Percentiles rank a stretch among this genome's conserved stretches.
Conservation (phyloP, 2,113 vertebrate genomes). For the Xiphophorus couchianus region DNA sequence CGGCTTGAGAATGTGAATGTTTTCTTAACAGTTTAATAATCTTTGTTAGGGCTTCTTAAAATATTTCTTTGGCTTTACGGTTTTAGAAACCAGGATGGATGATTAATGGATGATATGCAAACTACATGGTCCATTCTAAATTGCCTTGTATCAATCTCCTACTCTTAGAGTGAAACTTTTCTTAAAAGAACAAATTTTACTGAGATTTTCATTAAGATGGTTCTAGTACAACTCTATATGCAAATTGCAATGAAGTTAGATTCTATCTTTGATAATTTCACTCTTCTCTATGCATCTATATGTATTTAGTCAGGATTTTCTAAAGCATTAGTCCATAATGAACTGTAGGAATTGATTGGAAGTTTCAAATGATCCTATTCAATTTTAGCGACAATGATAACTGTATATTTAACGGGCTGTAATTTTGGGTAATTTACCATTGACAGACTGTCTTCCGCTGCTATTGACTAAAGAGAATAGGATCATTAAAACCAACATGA, state of each 20-base stretch:
- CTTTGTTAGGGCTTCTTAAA: too few relatives aligned
- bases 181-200: too few relatives aligned
- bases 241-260: not conserved
- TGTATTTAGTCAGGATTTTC: not conserved
- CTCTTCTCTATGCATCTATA: not conserved
- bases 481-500: slow-evolving; percentile 46
- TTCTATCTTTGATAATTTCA: not conserved
- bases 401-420: not conserved
- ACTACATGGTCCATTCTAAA: not conserved
- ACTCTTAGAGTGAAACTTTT: not conserved
- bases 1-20: not conserved
- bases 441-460: not conserved
- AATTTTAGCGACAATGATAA: not conserved
- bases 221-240: not conserved
- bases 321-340: too few relatives aligned
- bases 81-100: not conserved
- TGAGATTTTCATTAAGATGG: too few relatives aligned
- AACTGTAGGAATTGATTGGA: not conserved
- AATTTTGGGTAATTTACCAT: not conserved
- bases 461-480: slow-evolving; percentile 17
- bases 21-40: too few relatives aligned
- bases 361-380: not conserved
- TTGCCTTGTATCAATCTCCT: not conserved
- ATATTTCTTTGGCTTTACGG: not conserved
- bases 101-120: not conserved